Conservation (phyloP, 1,140 invertebrate species). For the Campodea augens region DNA sequence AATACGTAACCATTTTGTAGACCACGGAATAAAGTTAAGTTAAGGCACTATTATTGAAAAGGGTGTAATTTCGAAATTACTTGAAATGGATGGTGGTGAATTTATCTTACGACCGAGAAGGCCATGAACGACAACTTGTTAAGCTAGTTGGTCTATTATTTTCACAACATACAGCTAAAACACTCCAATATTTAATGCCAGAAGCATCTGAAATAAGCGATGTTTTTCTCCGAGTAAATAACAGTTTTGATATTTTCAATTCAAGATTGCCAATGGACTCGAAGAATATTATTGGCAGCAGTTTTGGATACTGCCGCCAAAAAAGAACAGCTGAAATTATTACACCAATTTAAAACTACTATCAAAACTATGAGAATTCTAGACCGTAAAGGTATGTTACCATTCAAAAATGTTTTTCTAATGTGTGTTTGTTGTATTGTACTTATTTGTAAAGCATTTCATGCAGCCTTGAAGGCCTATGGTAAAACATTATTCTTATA, state of each 20-base stretch:
- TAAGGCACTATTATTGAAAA: too few relatives aligned
- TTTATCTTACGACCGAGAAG: constrained; percentile 3
- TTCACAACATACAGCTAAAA: constrained; percentile 8
- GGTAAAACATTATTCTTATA: too few relatives aligned
- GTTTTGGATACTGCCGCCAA: constrained; percentile 1
- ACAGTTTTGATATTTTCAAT: constrained; percentile 12
- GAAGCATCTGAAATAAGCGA: neutral
- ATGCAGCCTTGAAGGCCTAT: too few relatives aligned
- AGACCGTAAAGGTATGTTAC: neutral
- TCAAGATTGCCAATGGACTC: neutral
- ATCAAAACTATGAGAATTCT: neutral
- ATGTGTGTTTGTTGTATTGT: too few relatives aligned
- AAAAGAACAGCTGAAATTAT: constrained; percentile 7
- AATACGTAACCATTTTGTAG: too few relatives aligned
- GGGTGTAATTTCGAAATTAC: neutral
- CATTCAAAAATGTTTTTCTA: constrained; percentile 1
- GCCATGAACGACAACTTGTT: constrained; percentile 8
- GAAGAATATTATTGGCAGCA: neutral
- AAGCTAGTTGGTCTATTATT: constrained; percentile 8
- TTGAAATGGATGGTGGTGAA: constrained; percentile 3
- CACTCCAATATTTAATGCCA: constrained; percentile 2
- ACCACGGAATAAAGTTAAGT: too few relatives aligned
- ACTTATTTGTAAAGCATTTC: too few relatives aligned
- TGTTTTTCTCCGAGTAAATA: constrained; percentile 9
- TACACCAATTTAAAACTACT: neutral